Base-by-base conservation (phyloP, 1,140 invertebrate genomes). In the Hylaeus volcanicus region DNA sequence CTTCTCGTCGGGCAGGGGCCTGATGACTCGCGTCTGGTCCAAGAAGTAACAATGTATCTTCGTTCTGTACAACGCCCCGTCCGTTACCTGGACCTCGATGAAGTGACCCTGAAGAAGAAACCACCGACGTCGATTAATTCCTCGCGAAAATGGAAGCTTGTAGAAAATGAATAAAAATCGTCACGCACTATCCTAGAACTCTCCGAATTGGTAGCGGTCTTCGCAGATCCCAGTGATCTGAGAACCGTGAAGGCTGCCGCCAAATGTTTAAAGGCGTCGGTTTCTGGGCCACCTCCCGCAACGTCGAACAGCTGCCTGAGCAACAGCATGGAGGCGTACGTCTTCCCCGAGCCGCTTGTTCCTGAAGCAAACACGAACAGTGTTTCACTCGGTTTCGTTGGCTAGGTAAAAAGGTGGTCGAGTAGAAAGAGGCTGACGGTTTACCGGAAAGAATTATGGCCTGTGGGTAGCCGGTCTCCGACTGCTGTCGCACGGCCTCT, bases 11-110 rank as follows among this genome's bases (percentile, higher is more conserved):
- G 96, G 94, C 82, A 97, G 93, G 5, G 97, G 97, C 48, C 96
- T 94, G 77, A 98, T 98, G 15, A 99, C 98, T 72, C 98, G 95
- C 48, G 97, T 98, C 93, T 99, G 97, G 90, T 99, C 98, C 83
- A 98, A 93, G 93, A 98, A 98, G 90, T 98, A 98, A 92, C 98
- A 98, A 91, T 99, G 98, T 85, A 99, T 98, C 95, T 98, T 99
- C 4, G 98, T 98, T 89, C 98, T 95, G 92, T 99, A 98, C 45
- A 99, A 93, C 12, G 98, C 98, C 74, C 98, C 97, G 92, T 98
- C 98, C n/a, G 98, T 98, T 68, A 99, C 97, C 94, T 99, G 98
- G 68, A 98, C 97, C 93, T 99, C 98, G 87, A 99, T 98, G 91
- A 99, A 99, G 92, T 99, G 97, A 53, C 98, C 98, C 97, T 98